Base-by-base conservation (phyloP, 2,888 invertebrate species). In the Trachelus iudaicus region DNA sequence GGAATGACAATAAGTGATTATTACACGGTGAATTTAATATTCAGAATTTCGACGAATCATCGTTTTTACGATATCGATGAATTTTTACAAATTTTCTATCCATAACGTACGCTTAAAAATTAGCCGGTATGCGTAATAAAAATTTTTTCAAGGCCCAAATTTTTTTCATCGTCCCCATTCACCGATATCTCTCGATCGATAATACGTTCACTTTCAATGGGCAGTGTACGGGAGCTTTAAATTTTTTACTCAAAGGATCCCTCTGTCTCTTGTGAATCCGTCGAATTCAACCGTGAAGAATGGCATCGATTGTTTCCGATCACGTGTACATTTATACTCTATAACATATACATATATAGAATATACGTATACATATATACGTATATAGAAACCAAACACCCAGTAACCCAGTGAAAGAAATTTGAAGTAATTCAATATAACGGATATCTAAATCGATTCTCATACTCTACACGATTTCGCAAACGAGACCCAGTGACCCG, bases 1-100 rank as follows among this genome's bases (percentile, higher is more conserved):
- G 9, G 78, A 82, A 83, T 83, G 82, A 83, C 83, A 82, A 84
- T 79, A 56, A 56, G 56, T 23, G 23, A 56, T 56, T 56, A 56
- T 79, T 69, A 73, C 76, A 34, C 79, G 80, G 81, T 56, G 9
- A 2, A 56, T 56, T 23, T 56, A 1, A 9, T 23, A 56, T 15
- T 9, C 9, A 0, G 2, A 56, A 56, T 23, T 15, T 56, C 9
- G 23, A 56, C 9, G 23, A 56, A 56, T 23, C 23, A 15, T 23
- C 30, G 0, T 1, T 71, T 9, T 71, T 34, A 34, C 31, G 23
- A 30, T 31, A 34, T 71, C 71, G 30, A 30, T 30, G 71, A 71
- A 23, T 15, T 11, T 34, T 71, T 35, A 3, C 11, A 9, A 15
- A 6, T 40, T 2, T 6, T 1, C 15, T 40, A 15, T 15, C 15